These are phyloP conservation scores for Leptopilina drosophilae DNA, from an alignment of 2,888 invertebrate genomes.

Conservation along the genomic window DNA sequence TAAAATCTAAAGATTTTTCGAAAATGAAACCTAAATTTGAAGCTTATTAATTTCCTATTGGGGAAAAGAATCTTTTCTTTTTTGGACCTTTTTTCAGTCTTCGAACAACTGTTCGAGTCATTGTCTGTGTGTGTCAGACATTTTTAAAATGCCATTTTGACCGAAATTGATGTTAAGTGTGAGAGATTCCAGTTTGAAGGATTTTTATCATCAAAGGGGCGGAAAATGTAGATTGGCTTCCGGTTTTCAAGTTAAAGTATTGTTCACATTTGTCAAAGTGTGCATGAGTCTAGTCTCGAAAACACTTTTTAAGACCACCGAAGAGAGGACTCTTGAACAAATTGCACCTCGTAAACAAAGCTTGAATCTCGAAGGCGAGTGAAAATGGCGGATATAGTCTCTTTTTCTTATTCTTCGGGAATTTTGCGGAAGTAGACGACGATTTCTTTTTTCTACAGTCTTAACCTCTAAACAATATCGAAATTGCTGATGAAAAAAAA, in stretches of 20 bases:
- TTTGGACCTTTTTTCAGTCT: too few relatives aligned
- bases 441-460: constrained; percentile 10
- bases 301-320: constrained; percentile 33
- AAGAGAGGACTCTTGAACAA: constrained; percentile 57
- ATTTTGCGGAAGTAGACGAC: constrained; percentile 18
- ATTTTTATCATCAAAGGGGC: neutral
- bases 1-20: too few relatives aligned
- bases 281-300: constrained; percentile 17
- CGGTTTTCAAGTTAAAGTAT: constrained; percentile 42
- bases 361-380: constrained; percentile 44
- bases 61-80: too few relatives aligned
- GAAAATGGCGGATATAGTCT: constrained; percentile 35
- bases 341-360: constrained; percentile 61
- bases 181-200: neutral
- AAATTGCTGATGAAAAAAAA: neutral
- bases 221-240: constrained; percentile 38
- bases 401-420: neutral
- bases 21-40: too few relatives aligned
- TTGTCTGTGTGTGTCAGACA: too few relatives aligned
- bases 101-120: too few relatives aligned
- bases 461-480: neutral
- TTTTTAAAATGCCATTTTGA: too few relatives aligned
- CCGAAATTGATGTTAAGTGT: too few relatives aligned
- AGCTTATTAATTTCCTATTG: too few relatives aligned
- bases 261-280: constrained; percentile 41